A percentile compares a stretch with the other conserved stretches of the same genome.
phyloP scores from a whole-genome alignment of 2,888 invertebrate genomes.

The Diplolepis rosae region DNA sequence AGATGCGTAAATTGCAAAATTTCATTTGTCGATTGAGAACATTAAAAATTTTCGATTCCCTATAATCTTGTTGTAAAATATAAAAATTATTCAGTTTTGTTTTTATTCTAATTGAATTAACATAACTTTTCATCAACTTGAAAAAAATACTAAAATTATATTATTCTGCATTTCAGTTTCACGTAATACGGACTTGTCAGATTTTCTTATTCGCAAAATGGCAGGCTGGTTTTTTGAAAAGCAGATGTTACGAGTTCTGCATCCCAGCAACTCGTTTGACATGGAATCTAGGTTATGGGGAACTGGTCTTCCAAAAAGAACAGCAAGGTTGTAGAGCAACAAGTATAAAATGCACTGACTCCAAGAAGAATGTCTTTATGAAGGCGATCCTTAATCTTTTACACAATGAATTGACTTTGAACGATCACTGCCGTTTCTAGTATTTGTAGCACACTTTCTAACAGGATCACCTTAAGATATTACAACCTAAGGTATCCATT shows the following conservation, averaged over 20 bases:
- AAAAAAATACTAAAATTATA: no score
- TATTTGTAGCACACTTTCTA: background rate
- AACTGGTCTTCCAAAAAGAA: constrained; percentile 5
- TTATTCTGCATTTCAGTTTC: background rate
- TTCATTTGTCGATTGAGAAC: no score
- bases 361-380: background rate
- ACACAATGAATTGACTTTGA: background rate
- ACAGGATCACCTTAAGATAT: background rate
- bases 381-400: background rate
- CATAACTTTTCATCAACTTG: no score
- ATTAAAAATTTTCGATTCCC: no score
- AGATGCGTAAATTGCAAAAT: no score
- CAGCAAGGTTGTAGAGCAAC: constrained; percentile 1
- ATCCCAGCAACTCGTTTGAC: constrained; percentile 1
- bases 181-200: background rate
- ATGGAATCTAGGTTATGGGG: constrained; percentile 5
- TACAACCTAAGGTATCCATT: background rate
- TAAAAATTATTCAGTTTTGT: no score
- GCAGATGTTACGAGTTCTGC: background rate
- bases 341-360: constrained; percentile 2
- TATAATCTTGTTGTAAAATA: no score
- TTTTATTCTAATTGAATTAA: no score
- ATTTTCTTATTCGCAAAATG: background rate
- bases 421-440: background rate
- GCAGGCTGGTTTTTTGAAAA: background rate